phyloP scores from a whole-genome alignment of 2,113 vertebrate genomes.

The Herpetotheres cachinnans region DNA sequence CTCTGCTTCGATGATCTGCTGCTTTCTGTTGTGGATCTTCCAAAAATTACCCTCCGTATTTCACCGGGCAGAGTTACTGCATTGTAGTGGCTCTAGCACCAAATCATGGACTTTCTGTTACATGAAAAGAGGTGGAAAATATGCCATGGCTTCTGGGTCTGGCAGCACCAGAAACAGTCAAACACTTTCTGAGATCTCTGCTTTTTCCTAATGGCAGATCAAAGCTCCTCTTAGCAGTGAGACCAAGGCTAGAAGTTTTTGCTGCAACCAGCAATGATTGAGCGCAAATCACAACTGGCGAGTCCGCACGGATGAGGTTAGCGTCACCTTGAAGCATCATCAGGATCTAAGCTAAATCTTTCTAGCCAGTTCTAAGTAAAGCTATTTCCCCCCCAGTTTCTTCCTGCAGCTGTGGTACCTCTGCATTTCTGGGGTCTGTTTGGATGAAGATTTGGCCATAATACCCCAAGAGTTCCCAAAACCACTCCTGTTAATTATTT shows the following conservation, averaged over 20 bases:
- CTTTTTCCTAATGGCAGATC: not conserved
- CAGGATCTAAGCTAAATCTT: not conserved
- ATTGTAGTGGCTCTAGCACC: not conserved
- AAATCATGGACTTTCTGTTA: not conserved
- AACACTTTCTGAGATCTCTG: not conserved
- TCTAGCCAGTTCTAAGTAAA: not conserved
- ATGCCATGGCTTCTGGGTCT: rapidly evolving
- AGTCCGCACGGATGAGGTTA: rapidly evolving
- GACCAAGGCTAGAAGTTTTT: not conserved
- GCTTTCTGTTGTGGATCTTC: not conserved
- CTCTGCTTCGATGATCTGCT: rapidly evolving
- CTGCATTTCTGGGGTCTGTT: not conserved
- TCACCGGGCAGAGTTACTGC: not conserved
- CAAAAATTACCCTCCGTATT: rapidly evolving
- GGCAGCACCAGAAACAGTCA: not conserved
- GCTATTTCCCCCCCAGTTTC: not conserved
- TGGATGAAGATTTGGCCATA: not conserved
- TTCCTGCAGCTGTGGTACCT: not conserved
- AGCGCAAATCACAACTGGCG: not conserved
- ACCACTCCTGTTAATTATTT: not conserved
- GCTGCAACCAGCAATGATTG: not conserved
- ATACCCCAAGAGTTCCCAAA: not conserved
- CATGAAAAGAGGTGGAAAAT: rapidly evolving
- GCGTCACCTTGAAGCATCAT: not conserved
- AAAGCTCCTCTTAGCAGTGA: not conserved